Conservation (phyloP, 2,888 invertebrate genomes). For the Chrysotoxum bicinctum region DNA sequence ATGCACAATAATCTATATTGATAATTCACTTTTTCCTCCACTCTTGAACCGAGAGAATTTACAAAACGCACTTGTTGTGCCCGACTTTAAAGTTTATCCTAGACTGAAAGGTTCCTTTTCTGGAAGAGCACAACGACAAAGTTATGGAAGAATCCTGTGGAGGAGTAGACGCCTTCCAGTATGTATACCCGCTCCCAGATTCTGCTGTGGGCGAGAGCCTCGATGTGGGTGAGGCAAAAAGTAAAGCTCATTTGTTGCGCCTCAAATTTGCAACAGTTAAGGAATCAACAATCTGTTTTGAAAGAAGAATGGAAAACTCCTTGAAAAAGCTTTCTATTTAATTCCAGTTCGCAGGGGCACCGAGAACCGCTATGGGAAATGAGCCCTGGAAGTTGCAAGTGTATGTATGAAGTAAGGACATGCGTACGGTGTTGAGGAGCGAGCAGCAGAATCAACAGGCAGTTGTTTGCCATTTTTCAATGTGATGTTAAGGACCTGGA, state of each 20-base stretch:
- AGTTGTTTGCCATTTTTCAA: conserved; percentile 57
- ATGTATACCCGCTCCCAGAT: conserved; percentile 56
- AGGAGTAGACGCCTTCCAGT: conserved; percentile 63
- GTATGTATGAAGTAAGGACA: conserved; percentile 10
- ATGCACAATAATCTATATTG: conserved; percentile 62
- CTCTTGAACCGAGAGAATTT: conserved; percentile 53
- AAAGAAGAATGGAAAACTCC: conserved; percentile 16
- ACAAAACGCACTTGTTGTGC: conserved; percentile 81
- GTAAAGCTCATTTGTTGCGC: conserved; percentile 73
- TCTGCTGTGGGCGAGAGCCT: conserved; percentile 21
- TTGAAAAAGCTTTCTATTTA: conserved; percentile 25
- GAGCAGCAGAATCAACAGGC: conserved; percentile 67
- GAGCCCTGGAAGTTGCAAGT: conserved; percentile 22
- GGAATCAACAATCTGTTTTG: conserved; percentile 71
- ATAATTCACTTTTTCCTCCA: conserved; percentile 58
- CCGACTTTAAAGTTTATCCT: conserved; percentile 82
- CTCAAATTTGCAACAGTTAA: conserved; percentile 65
- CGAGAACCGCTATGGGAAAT: conserved; percentile 46
- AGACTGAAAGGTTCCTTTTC: conserved; percentile 80
- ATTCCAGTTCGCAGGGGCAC: conserved; percentile 43
- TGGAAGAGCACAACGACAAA: conserved; percentile 76
- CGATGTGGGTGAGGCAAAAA: conserved; percentile 64
- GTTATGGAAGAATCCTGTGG: conserved; percentile 53
- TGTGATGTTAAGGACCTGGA: conserved; percentile 60
- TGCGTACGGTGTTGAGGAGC: conserved; percentile 32